Percentiles rank a stretch among this genome's conserved stretches.
Evolutionary conservation across 2,797 vertebrate genomes (phyloP).

Genomic region (Cuculus canorus): DNA sequence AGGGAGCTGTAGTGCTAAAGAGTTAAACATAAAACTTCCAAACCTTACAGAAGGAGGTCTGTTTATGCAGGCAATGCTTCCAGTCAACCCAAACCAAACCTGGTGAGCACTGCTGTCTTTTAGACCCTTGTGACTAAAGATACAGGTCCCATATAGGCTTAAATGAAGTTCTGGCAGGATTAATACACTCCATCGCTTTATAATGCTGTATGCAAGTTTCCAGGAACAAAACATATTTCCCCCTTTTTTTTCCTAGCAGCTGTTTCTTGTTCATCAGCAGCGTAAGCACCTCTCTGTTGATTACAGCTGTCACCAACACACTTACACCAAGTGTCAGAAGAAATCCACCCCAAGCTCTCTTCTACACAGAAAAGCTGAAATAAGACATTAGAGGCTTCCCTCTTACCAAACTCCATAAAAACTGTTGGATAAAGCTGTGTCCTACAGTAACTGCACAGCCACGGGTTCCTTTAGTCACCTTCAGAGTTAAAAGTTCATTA

Average conservation of each 20-base stretch:
- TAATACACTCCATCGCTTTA: background rate
- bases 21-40: background rate
- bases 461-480: background rate
- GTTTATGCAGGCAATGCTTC: background rate
- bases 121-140: background rate
- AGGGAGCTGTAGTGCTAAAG: background rate
- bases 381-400: background rate
- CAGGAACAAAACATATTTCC: background rate
- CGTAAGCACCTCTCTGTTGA: background rate
- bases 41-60: background rate
- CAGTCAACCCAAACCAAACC: background rate
- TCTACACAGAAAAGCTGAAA: background rate
- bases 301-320: slow-evolving; percentile 11
- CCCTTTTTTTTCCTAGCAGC: background rate
- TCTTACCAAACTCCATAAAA: background rate
- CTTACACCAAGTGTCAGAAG: background rate
- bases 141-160: background rate
- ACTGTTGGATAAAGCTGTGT: background rate
- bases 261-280: background rate
- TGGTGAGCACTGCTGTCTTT: background rate
- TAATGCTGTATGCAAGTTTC: background rate
- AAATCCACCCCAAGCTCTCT: background rate
- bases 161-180: background rate
- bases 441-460: background rate
- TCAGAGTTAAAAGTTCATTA: background rate